Base-by-base conservation (phyloP, 2,797 vertebrate genomes). In the Glyptemys insculpta region DNA sequence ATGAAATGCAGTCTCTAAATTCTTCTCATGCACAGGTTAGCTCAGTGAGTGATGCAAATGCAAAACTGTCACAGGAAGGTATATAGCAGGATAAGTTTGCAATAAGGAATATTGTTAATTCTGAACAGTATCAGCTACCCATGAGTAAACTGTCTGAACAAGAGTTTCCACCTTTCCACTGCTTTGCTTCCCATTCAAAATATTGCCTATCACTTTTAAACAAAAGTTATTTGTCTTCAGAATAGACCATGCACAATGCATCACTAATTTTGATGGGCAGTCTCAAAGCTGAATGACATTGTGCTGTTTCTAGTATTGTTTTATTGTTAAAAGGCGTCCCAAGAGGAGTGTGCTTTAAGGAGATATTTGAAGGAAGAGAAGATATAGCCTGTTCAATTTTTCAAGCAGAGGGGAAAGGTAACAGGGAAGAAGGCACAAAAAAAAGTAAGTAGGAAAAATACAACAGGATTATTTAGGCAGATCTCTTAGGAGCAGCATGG, bases 301-400 rank as follows among this genome's bases (percentile, higher is more conserved):
- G 18, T 41, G 21, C 4, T 74, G 25, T 74, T 41, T 74, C 23
- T 83, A 56, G 1, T 50, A 72, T 31, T 49, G 8, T 18, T 95
- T 85, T 93, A 59, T 89, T 89, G 12, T 49, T 93, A 79, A 87
- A 86, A 87, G 79, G 34, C 27, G 29, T 94, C 87, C 76, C 62
- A 37, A 44, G 18, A 15, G 53, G 1, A 37, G 79, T 57, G 34
- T 79, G 4, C 87, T 91, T 94, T 59, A 85, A 91, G 72, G 89
- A 89, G 53, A 2, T 78, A 54, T 11, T 83, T 65, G 80, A 85
- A n/a, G 54, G 50, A 78, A 87, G 44, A 72, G 49, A 80, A 89
- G 87, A 18, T 29, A 65, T 79, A 86, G 16, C 18, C 52, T 72
- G 53, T 83, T 37, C 31, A 80, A 90, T 76, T 91, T 95, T 97